Evolutionary conservation across 2,888 invertebrate species (phyloP).

Genomic region (Drosophila nr. perissopoda): DNA sequence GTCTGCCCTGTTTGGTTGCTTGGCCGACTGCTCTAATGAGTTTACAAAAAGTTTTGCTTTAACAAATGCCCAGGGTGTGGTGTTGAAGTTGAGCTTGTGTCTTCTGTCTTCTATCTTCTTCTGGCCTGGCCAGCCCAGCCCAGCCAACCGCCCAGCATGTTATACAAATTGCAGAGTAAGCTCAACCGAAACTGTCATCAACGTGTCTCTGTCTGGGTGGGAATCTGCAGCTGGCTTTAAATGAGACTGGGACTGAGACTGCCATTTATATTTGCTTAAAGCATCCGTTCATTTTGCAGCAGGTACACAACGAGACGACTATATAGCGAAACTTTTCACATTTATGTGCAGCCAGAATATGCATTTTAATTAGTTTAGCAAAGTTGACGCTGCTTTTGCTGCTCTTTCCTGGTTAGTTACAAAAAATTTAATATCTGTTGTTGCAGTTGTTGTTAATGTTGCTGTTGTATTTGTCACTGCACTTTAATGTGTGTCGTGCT

Average conservation of each 20-base stretch:
- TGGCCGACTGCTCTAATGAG: constrained; percentile 76
- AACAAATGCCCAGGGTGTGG: constrained; percentile 55
- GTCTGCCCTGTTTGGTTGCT: constrained; percentile 45
- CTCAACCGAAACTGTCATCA: constrained; percentile 75
- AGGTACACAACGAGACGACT: constrained; percentile 36
- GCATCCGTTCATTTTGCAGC: constrained; percentile 44
- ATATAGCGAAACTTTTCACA: constrained; percentile 52
- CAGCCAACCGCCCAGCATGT: constrained; percentile 70
- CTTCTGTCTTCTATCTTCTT: background rate
- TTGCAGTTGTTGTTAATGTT: constrained; percentile 15
- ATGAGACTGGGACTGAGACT: constrained; percentile 21
- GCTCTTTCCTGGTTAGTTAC: constrained; percentile 66
- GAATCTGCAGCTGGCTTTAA: constrained; percentile 15
- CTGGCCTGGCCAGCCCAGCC: background rate
- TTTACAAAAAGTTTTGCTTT: constrained; percentile 77
- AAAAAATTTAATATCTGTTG: constrained; percentile 63
- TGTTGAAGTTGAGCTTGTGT: constrained; percentile 9
- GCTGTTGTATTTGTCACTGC: constrained; percentile 59
- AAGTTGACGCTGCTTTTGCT: constrained; percentile 58
- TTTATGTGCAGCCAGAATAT: constrained; percentile 71
- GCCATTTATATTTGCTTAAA: constrained; percentile 70
- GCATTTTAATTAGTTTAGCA: constrained; percentile 80
- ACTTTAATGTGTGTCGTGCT: constrained; percentile 62
- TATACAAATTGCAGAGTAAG: constrained; percentile 73
- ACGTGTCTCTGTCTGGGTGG: constrained; percentile 54